Percentiles rank a stretch among this genome's conserved stretches.
These are phyloP conservation scores for Chaitophorus viminalis DNA, from an alignment of 2,888 invertebrate species.

Conservation along the genomic window DNA sequence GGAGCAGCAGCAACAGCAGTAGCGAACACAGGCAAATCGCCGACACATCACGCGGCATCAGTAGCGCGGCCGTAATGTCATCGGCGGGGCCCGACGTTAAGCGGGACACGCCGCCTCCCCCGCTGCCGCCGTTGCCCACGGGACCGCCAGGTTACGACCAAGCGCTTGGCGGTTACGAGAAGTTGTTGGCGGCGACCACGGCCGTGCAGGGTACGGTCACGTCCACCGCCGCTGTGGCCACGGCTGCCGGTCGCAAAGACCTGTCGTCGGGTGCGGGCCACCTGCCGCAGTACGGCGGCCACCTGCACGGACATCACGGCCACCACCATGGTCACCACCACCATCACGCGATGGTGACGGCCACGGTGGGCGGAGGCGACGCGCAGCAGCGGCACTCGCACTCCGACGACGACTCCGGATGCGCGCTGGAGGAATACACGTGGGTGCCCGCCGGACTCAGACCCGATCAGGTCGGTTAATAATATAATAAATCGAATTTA, in stretches of 20 bases:
- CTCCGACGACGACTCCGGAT: constrained; percentile 97
- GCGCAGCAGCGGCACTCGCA: constrained; percentile 84
- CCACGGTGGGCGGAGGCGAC: constrained; percentile 69
- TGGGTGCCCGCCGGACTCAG: constrained; percentile 97
- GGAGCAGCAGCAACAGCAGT: constrained; percentile 55
- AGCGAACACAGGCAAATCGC: constrained; percentile 11
- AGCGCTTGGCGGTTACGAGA: constrained; percentile 55
- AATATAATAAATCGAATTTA: background rate
- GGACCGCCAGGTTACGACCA: constrained; percentile 58
- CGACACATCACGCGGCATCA: background rate
- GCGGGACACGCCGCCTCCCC: constrained; percentile 47
- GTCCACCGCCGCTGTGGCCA: constrained; percentile 67
- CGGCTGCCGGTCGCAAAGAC: constrained; percentile 67
- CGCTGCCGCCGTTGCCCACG: constrained; percentile 51
- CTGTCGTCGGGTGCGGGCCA: constrained; percentile 66
- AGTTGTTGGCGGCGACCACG: constrained; percentile 67
- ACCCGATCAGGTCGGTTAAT: constrained; percentile 88
- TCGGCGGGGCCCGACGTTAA: constrained; percentile 7
- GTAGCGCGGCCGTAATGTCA: constrained; percentile 6
- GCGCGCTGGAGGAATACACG: constrained; percentile 96
- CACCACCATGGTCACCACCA: constrained; percentile 66
- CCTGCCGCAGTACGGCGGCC: background rate
- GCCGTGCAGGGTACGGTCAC: constrained; percentile 67
- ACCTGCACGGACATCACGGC: constrained; percentile 65
- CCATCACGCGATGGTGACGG: constrained; percentile 68